Base-by-base conservation (phyloP, 2,113 vertebrate genomes). In the Vombatus ursinus region DNA sequence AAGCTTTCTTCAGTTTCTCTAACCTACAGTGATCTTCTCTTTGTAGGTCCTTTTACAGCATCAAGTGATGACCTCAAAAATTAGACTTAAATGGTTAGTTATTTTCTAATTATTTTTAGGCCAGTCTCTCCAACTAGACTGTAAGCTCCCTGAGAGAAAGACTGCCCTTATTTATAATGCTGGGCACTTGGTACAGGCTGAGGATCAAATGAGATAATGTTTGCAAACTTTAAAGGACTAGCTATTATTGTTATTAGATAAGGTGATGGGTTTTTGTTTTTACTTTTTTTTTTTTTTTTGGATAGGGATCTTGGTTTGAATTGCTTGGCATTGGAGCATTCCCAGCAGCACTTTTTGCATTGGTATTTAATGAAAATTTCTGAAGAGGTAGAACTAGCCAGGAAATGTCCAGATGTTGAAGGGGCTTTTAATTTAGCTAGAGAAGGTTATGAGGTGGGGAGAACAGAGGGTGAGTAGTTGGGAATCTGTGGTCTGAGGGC, bases 351-450 rank as follows among this genome's bases (percentile, higher is more conserved):
- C 68, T 84, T 84, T 84, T 22, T n/a, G 68, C 19, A 37, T 44
- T 6, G 22, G 68, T 84, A 44, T 44, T 44, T 84, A 84, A 44
- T 44, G n/a, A 84, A 44, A 44, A 44, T 44, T 68, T 89, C 25
- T 12, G 57, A 50, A 89, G 91, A 31, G 25, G 10, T 92, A 48
- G 31, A 26, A 89, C 31, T 16, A 7, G 12, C 37, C 31, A 48
- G 24, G 50, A 89, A n/a, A 61, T 8, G 0, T n/a, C 89, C 48
- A 9, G 44, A 89, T n/a, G 53, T 49, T 7, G 92, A 52, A 25
- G 14, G 68, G 51, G 48, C 44, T 47, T 90, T 48, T 54, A 90
- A 92, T 93, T 94, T 47, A 93, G n/a, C 92, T 94, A 57, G 91
- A 94, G 91, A 48, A 28, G 2, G 24, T 24, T 50, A 50, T 92